A percentile compares a stretch with the other conserved stretches of the same genome.
Evolutionary conservation across 2,113 vertebrate genomes (phyloP).

Genomic region (Azemiops feae): DNA sequence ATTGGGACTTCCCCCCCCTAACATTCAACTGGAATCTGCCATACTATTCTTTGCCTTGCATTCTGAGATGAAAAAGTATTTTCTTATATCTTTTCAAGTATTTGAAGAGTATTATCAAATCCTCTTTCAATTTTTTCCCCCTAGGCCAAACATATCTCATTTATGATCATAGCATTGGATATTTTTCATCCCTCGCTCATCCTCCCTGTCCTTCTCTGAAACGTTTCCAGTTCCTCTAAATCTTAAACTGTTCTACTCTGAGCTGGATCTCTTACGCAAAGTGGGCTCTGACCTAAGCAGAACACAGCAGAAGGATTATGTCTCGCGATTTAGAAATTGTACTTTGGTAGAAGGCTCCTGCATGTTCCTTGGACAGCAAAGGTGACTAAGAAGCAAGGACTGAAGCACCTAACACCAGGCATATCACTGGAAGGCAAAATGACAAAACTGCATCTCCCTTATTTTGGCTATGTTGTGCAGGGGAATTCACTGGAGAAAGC

Average conservation of each 20-base stretch:
- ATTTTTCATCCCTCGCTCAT: not conserved
- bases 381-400: not conserved
- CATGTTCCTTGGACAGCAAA: not conserved
- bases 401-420: no score
- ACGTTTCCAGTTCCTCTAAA: not conserved
- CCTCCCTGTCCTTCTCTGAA: not conserved
- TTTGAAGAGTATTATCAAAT: not conserved
- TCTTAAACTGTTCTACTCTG: not conserved
- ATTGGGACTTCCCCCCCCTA: not conserved
- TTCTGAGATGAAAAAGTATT: not conserved
- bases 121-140: not conserved
- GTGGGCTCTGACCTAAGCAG: not conserved
- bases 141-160: not conserved
- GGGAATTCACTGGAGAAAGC: no score
- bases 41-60: not conserved
- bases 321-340: not conserved
- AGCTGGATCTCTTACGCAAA: not conserved
- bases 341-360: not conserved
- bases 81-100: not conserved
- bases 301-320: not conserved
- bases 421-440: no score
- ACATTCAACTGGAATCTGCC: not conserved
- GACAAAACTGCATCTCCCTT: no score
- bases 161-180: not conserved
- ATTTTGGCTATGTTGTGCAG: no score